Evolutionary conservation across 64 coral and sea anemone species (phyloP).

Genomic region (Cladopsammia gracilis): DNA sequence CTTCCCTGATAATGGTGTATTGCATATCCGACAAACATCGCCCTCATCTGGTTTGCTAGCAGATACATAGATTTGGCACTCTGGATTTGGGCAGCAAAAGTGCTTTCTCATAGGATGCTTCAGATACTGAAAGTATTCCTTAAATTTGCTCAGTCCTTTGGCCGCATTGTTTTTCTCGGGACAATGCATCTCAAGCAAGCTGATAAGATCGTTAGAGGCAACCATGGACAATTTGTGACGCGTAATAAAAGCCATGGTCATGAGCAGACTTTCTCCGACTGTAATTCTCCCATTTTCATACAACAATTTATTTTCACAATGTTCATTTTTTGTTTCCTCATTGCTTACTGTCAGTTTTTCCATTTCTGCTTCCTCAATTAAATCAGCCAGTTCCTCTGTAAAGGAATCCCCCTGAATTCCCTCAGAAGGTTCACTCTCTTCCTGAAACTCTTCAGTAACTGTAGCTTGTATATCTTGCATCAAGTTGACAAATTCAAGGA

Average conservation of each 20-base stretch:
- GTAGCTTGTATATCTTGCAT: slow-evolving; percentile 21
- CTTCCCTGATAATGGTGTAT: background rate
- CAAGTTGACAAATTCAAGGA: slow-evolving; percentile 14
- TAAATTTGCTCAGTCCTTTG: slow-evolving; percentile 32
- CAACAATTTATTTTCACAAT: slow-evolving; percentile 32
- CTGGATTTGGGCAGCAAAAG: slow-evolving; percentile 24
- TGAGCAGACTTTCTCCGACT: slow-evolving; percentile 17
- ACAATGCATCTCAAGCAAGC: slow-evolving; percentile 20
- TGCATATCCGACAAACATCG: slow-evolving; percentile 25
- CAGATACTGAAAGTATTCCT: slow-evolving; percentile 20
- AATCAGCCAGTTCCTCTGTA: slow-evolving; percentile 25
- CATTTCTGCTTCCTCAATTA: slow-evolving; percentile 24
- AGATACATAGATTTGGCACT: slow-evolving; percentile 33
- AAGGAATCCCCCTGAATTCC: background rate
- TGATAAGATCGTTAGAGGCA: slow-evolving; percentile 31
- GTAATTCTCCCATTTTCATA: slow-evolving; percentile 43
- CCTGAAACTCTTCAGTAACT: background rate
- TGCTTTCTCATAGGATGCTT: slow-evolving; percentile 28
- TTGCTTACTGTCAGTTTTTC: slow-evolving; percentile 3
- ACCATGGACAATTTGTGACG: slow-evolving; percentile 40
- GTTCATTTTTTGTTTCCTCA: slow-evolving; percentile 8
- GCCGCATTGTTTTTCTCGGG: slow-evolving; percentile 33
- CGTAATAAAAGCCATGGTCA: slow-evolving; percentile 45
- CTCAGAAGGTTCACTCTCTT: background rate
- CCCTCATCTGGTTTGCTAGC: slow-evolving; percentile 44